Evolutionary conservation across 2,797 vertebrate species (phyloP).

Genomic region (Diceros bicornis): DNA sequence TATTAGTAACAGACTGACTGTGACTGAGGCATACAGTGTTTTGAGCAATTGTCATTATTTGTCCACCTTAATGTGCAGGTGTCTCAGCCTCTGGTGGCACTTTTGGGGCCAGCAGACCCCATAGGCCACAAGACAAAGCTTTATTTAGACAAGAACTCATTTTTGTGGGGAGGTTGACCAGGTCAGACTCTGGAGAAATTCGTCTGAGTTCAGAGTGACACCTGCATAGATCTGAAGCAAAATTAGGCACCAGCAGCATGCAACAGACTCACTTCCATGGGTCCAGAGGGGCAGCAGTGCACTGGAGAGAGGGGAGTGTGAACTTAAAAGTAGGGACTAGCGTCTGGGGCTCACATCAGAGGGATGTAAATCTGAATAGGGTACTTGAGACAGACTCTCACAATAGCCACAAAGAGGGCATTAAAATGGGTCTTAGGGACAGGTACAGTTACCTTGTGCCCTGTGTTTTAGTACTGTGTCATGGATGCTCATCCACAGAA

Average conservation of each 20-base stretch:
- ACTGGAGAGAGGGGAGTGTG: background rate
- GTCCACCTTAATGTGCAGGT: background rate
- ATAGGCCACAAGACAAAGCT: background rate
- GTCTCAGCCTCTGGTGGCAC: background rate
- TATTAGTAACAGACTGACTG: constrained; percentile 7
- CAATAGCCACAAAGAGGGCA: background rate
- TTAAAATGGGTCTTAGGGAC: too few species aligned
- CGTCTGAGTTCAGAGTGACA: background rate
- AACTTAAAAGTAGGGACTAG: background rate
- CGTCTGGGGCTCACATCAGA: background rate
- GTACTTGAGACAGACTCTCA: background rate
- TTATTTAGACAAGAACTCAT: background rate
- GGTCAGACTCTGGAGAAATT: background rate
- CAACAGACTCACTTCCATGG: background rate
- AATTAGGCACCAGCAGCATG: background rate
- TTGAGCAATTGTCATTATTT: background rate
- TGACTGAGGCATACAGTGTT: background rate
- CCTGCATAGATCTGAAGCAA: background rate
- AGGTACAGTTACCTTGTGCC: background rate
- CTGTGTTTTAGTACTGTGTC: background rate
- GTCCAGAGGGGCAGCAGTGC: background rate
- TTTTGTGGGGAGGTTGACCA: background rate
- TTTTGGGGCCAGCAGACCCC: background rate
- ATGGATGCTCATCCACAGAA: background rate
- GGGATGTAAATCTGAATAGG: background rate